Percentiles rank a stretch among this genome's conserved stretches.
phyloP scores from a whole-genome alignment of 2,888 invertebrate species.

The Leptopterna dolabrata region DNA sequence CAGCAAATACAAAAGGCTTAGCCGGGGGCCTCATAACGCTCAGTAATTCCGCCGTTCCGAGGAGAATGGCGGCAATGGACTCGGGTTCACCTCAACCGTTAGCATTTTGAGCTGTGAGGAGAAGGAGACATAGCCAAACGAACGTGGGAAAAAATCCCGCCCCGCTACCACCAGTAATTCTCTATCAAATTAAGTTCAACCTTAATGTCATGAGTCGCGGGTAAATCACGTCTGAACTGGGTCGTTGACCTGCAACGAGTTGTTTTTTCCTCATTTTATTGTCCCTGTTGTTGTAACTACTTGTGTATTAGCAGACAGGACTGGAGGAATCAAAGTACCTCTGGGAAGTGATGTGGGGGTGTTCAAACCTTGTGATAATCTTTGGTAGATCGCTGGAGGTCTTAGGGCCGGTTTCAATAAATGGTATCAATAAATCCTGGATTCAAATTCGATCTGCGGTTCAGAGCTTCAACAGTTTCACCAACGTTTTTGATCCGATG shows the following conservation, averaged over 20 bases:
- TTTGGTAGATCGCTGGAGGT: no score
- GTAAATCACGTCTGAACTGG: slow-evolving; percentile 46
- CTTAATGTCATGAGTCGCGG: slow-evolving; percentile 38
- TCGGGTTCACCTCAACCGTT: slow-evolving; percentile 13
- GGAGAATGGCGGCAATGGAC: neutral
- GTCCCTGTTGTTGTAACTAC: no score
- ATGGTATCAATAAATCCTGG: no score
- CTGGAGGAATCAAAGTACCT: no score
- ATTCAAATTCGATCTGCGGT: no score
- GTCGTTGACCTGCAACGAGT: slow-evolving; percentile 25
- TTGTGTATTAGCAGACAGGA: no score
- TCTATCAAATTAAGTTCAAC: slow-evolving; percentile 43
- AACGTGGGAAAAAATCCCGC: slow-evolving; percentile 43
- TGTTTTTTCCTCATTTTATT: neutral
- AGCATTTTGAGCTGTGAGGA: neutral
- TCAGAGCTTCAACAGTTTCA: no score
- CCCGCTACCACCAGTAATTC: slow-evolving; percentile 17
- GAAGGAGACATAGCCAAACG: slow-evolving; percentile 12
- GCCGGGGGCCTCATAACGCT: slow-evolving; percentile 26
- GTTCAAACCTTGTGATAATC: no score
- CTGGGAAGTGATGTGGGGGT: no score
- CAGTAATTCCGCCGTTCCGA: neutral
- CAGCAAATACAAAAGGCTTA: slow-evolving; percentile 31
- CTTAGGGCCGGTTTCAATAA: no score
- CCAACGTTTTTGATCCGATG: no score